phyloP scores from a whole-genome alignment of 2,797 vertebrate genomes.

The Poeciliopsis infans region DNA sequence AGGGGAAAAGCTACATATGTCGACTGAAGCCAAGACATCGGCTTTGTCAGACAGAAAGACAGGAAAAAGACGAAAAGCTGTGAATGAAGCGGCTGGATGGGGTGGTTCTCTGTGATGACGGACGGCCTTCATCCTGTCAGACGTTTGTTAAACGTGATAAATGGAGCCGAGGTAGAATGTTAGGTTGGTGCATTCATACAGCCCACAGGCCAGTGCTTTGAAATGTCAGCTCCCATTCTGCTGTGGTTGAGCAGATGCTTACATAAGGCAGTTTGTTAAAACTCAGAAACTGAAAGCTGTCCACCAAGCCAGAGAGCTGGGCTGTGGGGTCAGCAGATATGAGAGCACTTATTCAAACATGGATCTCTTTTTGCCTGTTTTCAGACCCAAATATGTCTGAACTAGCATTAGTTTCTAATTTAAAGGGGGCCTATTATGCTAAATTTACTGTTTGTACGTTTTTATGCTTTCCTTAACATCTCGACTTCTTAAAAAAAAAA shows the following conservation, averaged over 20 bases:
- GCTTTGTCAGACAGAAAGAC: conserved; percentile 31
- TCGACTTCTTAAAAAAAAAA: too few species aligned
- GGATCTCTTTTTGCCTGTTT: conserved; percentile 33
- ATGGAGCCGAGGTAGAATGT: conserved; percentile 72
- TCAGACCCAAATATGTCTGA: not conserved
- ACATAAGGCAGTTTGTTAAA: conserved; percentile 76
- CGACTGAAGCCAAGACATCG: conserved; percentile 42
- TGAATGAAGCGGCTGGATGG: conserved; percentile 39
- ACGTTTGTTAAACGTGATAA: conserved; percentile 76
- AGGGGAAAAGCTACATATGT: conserved; percentile 34
- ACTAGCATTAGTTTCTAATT: not conserved
- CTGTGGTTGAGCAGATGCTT: conserved; percentile 78
- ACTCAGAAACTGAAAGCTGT: conserved; percentile 55
- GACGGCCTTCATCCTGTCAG: conserved; percentile 81
- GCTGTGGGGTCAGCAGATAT: conserved; percentile 41
- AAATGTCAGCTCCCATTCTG: conserved; percentile 79
- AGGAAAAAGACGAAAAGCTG: conserved; percentile 27
- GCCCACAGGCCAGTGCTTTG: conserved; percentile 63
- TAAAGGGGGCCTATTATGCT: too few species aligned
- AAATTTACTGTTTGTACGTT: too few species aligned
- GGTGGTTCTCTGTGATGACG: conserved; percentile 69
- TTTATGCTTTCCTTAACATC: too few species aligned
- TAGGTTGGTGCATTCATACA: conserved; percentile 62
- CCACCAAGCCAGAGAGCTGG: conserved; percentile 37
- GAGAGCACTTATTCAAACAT: conserved; percentile 57